A percentile compares a stretch with the other conserved stretches of the same genome.
Conservation (phyloP, 2,797 vertebrate species). For the Ptychadena robeensis region DNA sequence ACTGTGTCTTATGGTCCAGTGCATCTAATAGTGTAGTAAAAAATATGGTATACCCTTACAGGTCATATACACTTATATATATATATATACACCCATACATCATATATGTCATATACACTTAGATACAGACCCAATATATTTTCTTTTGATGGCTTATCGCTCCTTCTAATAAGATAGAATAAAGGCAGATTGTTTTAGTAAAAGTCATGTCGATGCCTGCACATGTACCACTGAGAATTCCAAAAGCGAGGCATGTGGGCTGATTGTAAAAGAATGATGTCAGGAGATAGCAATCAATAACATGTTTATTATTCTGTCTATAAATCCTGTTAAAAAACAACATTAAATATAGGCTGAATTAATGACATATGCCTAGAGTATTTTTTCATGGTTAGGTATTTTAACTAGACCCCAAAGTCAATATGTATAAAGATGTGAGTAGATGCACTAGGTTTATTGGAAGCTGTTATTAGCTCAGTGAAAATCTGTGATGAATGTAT, state of each 20-base stretch:
- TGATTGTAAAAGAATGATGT: constrained; percentile 31
- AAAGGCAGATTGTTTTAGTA: constrained; percentile 8
- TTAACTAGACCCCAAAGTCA: background rate
- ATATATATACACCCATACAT: no score
- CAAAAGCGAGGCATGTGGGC: background rate
- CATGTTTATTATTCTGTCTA: constrained; percentile 27
- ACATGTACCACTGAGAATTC: background rate
- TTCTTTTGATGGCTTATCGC: background rate
- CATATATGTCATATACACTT: background rate
- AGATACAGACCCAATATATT: background rate
- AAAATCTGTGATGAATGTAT: background rate
- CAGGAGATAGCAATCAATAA: constrained; percentile 49
- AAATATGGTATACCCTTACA: no score
- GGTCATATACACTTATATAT: no score
- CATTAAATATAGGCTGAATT: constrained; percentile 38
- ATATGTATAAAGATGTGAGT: background rate
- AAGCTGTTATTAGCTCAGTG: background rate
- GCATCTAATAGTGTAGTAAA: no score
- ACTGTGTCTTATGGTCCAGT: no score
- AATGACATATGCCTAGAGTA: constrained; percentile 18
- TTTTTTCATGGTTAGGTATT: constrained; percentile 31
- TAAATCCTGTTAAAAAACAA: constrained; percentile 27
- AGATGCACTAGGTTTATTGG: constrained; percentile 5
- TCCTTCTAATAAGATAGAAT: background rate
- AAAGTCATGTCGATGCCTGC: constrained; percentile 27